Evolutionary conservation across 2,888 invertebrate genomes (phyloP).

Genomic region (Heliconius erato): DNA sequence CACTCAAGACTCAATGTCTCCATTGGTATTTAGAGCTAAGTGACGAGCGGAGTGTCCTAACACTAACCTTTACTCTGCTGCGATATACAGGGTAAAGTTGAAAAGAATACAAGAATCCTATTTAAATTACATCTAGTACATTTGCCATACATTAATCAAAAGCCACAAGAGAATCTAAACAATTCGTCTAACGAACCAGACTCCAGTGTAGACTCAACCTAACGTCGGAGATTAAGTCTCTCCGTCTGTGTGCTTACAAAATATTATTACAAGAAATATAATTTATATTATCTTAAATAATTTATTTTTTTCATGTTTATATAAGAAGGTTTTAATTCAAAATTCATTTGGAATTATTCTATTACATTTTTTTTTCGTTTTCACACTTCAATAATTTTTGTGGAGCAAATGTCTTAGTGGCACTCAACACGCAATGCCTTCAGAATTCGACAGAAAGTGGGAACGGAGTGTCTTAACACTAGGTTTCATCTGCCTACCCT

Average conservation of each 20-base stretch:
- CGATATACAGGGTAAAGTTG: no score
- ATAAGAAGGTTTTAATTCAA: background rate
- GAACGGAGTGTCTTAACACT: no score
- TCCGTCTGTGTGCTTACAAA: background rate
- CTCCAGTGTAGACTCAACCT: slow-evolving; percentile 16
- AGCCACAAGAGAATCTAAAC: slow-evolving; percentile 21
- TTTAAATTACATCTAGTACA: background rate
- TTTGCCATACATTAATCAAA: slow-evolving; percentile 21
- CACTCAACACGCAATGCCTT: no score
- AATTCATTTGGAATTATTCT: background rate
- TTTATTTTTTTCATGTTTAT: background rate
- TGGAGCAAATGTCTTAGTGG: background rate
- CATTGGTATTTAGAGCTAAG: no score
- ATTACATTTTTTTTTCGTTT: background rate
- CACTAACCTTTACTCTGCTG: no score
- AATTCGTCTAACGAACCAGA: slow-evolving; percentile 19
- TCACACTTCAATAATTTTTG: background rate
- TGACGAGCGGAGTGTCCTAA: no score
- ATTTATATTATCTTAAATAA: background rate
- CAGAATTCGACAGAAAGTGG: no score
- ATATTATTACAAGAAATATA: background rate
- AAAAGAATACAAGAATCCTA: background rate
- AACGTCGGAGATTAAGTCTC: background rate
- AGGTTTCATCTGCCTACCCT: no score
- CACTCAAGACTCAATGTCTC: no score